Conservation (phyloP, 2,113 vertebrate genomes). For the Dolichallabes microphthalmus region DNA sequence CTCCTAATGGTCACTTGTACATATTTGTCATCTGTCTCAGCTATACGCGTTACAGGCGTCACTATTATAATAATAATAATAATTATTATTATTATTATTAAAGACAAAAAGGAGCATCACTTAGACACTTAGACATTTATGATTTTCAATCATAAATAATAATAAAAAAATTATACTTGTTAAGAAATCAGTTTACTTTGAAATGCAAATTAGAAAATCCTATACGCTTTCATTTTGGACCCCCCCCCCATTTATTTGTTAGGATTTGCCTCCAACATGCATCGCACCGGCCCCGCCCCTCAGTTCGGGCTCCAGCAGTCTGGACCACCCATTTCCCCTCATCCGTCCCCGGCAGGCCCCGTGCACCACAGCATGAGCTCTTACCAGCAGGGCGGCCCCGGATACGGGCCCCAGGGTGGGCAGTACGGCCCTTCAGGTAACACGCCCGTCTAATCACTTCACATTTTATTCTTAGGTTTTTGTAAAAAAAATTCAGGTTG, state of each 20-base stretch:
- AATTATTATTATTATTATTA: background rate
- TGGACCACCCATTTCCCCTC: slow-evolving; percentile 85
- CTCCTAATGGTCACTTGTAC: slow-evolving; percentile 17
- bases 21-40: background rate
- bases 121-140: no score
- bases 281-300: slow-evolving; percentile 80
- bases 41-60: background rate
- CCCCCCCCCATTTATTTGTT: slow-evolving; percentile 23
- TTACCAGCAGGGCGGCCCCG: slow-evolving; percentile 84
- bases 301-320: slow-evolving; percentile 86
- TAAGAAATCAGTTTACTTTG: no score
- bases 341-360: slow-evolving; percentile 77
- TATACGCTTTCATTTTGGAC: background rate
- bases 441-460: background rate
- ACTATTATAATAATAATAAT: no score
- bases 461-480: background rate
- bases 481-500: no score
- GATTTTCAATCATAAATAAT: no score
- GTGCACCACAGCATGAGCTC: slow-evolving; percentile 81
- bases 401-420: slow-evolving; percentile 64
- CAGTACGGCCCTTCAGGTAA: slow-evolving; percentile 91
- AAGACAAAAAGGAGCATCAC: background rate
- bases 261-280: slow-evolving; percentile 85
- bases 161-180: no score
- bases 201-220: background rate